Evolutionary conservation across 1,140 invertebrate genomes (phyloP).

Genomic region (Limonius californicus): DNA sequence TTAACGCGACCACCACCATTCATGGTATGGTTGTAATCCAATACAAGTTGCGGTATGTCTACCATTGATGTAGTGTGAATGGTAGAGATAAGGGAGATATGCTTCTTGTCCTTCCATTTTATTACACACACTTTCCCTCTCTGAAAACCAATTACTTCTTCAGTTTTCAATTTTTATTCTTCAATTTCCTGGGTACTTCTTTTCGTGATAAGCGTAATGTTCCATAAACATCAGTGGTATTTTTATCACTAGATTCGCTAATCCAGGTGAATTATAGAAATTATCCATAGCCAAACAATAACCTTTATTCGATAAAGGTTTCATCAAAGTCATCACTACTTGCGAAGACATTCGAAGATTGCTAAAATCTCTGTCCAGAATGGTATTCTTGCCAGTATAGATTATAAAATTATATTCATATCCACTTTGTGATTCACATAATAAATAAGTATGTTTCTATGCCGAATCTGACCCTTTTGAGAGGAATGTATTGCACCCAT

Average conservation of each 20-base stretch:
- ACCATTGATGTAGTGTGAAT: constrained; percentile 22
- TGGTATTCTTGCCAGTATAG: constrained; percentile 23
- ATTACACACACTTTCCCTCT: constrained; percentile 24
- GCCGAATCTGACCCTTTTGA: constrained; percentile 26
- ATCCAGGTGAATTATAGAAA: constrained; percentile 19
- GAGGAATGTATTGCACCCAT: constrained; percentile 23
- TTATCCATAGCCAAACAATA: constrained; percentile 16
- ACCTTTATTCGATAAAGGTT: not conserved
- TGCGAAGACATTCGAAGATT: constrained; percentile 22
- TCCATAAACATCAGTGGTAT: constrained; percentile 24
- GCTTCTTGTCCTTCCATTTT: constrained; percentile 8
- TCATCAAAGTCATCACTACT: constrained; percentile 23
- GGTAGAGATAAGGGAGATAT: constrained; percentile 21
- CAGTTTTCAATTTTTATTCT: not conserved
- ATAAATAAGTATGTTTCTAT: constrained; percentile 19
- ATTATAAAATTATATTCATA: constrained; percentile 19
- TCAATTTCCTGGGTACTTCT: constrained; percentile 12
- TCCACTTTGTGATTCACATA: constrained; percentile 24
- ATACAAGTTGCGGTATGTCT: not conserved
- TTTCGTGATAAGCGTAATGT: constrained; percentile 18
- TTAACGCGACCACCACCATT: not conserved
- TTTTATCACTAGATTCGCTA: constrained; percentile 16
- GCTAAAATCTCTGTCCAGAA: constrained; percentile 16
- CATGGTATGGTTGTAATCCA: constrained; percentile 12
- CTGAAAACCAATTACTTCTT: constrained; percentile 15